phyloP scores from a whole-genome alignment of 2,888 invertebrate genomes.

The Plagodis dolabraria region DNA sequence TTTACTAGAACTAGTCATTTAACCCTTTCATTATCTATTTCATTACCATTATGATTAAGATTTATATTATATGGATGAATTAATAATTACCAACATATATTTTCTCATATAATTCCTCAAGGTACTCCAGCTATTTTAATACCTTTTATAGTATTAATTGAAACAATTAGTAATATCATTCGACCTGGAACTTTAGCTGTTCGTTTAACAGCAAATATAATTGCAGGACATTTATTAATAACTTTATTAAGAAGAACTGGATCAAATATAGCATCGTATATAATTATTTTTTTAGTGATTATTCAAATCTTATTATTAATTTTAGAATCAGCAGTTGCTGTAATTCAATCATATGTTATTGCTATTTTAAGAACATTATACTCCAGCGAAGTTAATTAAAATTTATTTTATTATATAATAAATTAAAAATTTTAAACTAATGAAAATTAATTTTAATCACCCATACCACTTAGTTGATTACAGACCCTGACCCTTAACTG shows the following conservation, averaged over 20 bases:
- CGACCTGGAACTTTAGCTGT: conserved; percentile 88
- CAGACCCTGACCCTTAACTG: conserved; percentile 87
- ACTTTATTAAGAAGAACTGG: conserved; percentile 82
- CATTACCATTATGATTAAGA: conserved; percentile 86
- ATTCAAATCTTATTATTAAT: conserved; percentile 81
- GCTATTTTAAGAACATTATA: conserved; percentile 87
- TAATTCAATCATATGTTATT: conserved; percentile 89
- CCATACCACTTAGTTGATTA: conserved; percentile 87
- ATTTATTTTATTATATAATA: not conserved
- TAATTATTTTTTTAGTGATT: conserved; percentile 65
- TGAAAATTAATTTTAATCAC: conserved; percentile 83
- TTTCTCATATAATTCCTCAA: conserved; percentile 88
- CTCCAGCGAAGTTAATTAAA: conserved; percentile 87
- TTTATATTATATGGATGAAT: conserved; percentile 75
- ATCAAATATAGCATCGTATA: conserved; percentile 47
- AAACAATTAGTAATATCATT: conserved; percentile 90
- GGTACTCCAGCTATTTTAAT: conserved; percentile 87
- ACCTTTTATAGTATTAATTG: conserved; percentile 90
- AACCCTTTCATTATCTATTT: conserved; percentile 83
- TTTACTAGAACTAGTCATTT: conserved; percentile 89
- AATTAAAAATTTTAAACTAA: conserved; percentile 56
- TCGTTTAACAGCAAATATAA: conserved; percentile 91
- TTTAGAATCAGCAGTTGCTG: conserved; percentile 85
- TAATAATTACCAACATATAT: conserved; percentile 86
- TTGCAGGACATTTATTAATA: conserved; percentile 89